Conservation (phyloP, 37 sponge, comb jelly and placozoan genomes). For the Chondrilla cf. caribensis region DNA sequence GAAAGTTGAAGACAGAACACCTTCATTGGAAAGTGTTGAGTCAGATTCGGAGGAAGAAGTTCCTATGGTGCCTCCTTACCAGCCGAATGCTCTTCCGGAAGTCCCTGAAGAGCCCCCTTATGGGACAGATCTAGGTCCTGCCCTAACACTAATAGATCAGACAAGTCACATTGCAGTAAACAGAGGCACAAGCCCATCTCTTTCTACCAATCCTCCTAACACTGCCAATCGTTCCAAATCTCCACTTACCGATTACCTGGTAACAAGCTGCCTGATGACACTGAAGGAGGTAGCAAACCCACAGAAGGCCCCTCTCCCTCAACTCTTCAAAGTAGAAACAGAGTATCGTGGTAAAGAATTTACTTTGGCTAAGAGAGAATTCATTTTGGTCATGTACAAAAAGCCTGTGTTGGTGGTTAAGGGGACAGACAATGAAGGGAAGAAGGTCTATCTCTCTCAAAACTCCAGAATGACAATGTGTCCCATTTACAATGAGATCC, state of each 20-base stretch:
- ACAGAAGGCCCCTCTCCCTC: background rate
- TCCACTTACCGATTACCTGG: too few relatives aligned
- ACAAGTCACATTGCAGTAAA: background rate
- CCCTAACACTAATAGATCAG: background rate
- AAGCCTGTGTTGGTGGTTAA: background rate
- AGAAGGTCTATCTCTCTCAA: background rate
- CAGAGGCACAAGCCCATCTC: too few relatives aligned
- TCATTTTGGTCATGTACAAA: constrained; percentile 5
- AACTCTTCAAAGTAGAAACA: background rate
- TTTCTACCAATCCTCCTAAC: too few relatives aligned
- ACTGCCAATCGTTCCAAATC: too few relatives aligned
- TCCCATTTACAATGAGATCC: background rate
- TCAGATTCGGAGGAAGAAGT: too few relatives aligned
- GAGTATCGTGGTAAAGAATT: background rate
- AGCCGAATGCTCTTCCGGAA: too few relatives aligned
- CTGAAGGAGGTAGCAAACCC: background rate
- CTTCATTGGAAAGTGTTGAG: too few relatives aligned
- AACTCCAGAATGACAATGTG: background rate
- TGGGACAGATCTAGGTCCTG: background rate
- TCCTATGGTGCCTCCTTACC: too few relatives aligned
- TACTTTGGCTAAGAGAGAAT: background rate
- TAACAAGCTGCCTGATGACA: constrained; percentile 12
- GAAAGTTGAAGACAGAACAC: too few relatives aligned
- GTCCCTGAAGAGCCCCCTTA: too few relatives aligned
- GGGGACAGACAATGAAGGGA: background rate